Evolutionary conservation across 2,113 vertebrate species (phyloP).

Genomic region (Notothenia coriiceps): DNA sequence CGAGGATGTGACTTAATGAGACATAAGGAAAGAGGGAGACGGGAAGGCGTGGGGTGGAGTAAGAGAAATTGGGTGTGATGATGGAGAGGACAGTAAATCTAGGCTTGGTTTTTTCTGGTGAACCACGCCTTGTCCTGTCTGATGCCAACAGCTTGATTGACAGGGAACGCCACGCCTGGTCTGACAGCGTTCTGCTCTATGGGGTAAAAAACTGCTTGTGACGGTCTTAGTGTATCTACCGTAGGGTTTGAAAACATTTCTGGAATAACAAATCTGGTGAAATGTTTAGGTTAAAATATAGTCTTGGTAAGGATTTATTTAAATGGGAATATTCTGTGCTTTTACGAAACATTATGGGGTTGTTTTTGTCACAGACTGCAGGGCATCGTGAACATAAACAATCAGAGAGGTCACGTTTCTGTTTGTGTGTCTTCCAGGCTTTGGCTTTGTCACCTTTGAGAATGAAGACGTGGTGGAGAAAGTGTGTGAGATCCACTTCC

Average conservation of each 20-base stretch:
- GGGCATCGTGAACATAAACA: background rate
- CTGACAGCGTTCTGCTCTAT: constrained; percentile 21
- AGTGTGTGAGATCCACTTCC: constrained; percentile 99
- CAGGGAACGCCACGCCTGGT: constrained; percentile 14
- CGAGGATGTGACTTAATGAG: constrained; percentile 50
- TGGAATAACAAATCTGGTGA: background rate
- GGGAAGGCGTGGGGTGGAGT: background rate
- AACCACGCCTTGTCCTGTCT: constrained; percentile 4
- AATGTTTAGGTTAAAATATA: background rate
- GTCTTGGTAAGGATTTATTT: background rate
- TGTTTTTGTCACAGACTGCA: background rate
- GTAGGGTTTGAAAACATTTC: background rate
- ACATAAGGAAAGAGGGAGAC: constrained; percentile 23
- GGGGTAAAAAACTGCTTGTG: constrained; percentile 2
- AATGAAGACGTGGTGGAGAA: constrained; percentile 99
- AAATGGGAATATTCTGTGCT: background rate
- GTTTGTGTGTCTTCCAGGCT: constrained; percentile 83
- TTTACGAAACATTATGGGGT: background rate
- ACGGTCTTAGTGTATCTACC: background rate
- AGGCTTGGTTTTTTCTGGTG: background rate
- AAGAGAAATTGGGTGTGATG: constrained; percentile 9
- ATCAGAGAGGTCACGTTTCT: background rate
- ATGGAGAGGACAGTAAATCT: constrained; percentile 17
- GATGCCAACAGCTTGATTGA: constrained; percentile 48
- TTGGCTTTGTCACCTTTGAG: constrained; percentile 98